phyloP scores from a whole-genome alignment of 1,140 invertebrate species.

The Sipha flava region DNA sequence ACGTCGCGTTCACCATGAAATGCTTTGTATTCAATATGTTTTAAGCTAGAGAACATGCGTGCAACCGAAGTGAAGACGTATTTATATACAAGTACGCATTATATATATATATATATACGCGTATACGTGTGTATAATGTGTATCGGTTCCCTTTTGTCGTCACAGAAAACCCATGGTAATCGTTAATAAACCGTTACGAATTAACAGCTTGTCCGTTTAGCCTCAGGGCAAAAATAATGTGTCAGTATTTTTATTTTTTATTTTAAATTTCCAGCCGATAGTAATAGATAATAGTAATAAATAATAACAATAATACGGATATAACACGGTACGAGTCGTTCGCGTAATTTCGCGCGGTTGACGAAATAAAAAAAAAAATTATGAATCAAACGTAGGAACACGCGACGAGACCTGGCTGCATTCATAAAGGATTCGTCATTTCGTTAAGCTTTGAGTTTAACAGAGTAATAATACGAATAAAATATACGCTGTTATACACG shows the following conservation, averaged over 20 bases:
- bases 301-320: background rate
- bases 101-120: background rate
- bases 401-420: no score
- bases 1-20: conserved; percentile 26
- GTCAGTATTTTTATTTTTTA: background rate
- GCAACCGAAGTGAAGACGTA: background rate
- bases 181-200: conserved; percentile 32
- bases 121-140: background rate
- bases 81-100: background rate
- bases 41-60: conserved; percentile 15
- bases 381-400: no score
- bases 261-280: background rate
- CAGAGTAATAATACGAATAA: no score
- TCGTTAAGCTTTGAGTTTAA: no score
- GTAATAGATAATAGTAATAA: background rate
- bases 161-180: conserved; percentile 23
- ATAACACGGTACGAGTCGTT: background rate
- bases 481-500: no score
- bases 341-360: background rate
- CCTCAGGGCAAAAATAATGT: conserved; percentile 6
- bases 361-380: background rate
- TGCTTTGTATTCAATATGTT: conserved; percentile 24
- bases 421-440: no score
- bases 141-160: conserved; percentile 25
- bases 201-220: conserved; percentile 20